Evolutionary conservation across 2,113 vertebrate genomes (phyloP).

Genomic region (Phylloscopus trochilus): DNA sequence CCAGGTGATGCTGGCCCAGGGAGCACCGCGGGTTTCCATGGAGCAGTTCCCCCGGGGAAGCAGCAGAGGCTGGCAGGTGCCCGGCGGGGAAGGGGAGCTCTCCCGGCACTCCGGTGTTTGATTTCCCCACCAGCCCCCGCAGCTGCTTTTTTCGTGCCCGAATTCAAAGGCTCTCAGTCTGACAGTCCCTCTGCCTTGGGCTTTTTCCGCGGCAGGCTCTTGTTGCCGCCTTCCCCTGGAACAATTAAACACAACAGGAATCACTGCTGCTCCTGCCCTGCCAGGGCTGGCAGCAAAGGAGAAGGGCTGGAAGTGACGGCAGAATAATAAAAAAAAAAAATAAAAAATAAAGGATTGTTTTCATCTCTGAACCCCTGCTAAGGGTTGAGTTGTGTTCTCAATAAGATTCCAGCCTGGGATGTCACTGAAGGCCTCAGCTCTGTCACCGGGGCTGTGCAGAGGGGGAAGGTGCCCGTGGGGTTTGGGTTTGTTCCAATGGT

Average conservation of each 20-base stretch:
- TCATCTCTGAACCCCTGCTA: constrained; percentile 6
- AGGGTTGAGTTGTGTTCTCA: constrained; percentile 18
- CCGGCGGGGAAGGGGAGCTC: neutral
- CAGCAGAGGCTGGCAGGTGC: neutral
- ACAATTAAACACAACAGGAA: neutral
- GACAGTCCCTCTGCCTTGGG: neutral
- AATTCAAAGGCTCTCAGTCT: neutral
- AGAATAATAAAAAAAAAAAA: too few relatives aligned
- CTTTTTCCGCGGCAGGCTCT: neutral
- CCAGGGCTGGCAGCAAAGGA: neutral
- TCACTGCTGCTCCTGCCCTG: neutral
- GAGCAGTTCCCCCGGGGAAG: neutral
- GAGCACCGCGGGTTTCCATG: neutral
- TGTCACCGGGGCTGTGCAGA: neutral
- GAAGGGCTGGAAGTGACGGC: neutral
- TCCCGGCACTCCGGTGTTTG: neutral
- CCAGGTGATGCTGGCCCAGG: neutral
- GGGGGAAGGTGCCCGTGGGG: neutral
- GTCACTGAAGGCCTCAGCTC: neutral
- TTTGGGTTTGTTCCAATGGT: too few relatives aligned
- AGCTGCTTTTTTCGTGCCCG: neutral
- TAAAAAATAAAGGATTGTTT: constrained; percentile 49
- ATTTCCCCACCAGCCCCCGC: neutral
- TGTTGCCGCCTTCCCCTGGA: neutral
- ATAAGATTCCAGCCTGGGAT: neutral